Evolutionary conservation across 2,113 vertebrate species (phyloP).

Genomic region (Nymphicus hollandicus): DNA sequence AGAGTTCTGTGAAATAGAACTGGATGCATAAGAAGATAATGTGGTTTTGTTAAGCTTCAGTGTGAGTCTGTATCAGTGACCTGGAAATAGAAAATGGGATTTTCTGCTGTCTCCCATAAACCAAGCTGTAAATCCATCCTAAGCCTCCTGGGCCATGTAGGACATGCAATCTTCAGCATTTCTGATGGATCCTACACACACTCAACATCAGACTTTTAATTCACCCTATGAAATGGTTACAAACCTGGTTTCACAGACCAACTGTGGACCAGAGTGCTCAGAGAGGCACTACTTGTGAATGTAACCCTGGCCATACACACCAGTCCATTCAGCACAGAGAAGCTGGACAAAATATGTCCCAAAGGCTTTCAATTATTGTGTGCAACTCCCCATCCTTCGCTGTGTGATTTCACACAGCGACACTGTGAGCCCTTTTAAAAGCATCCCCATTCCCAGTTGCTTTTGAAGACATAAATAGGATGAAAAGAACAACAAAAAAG

Average conservation of each 20-base stretch:
- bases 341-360: neutral
- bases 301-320: neutral
- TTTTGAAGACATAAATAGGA: neutral
- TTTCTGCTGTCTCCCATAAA: neutral
- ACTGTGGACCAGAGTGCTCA: neutral
- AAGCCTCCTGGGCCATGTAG: neutral
- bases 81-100: conserved; percentile 18
- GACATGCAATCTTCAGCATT: neutral
- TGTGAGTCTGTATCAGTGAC: neutral
- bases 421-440: neutral
- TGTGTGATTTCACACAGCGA: neutral
- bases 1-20: neutral
- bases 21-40: neutral
- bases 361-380: neutral
- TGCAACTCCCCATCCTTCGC: neutral
- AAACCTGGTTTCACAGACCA: neutral
- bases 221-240: neutral
- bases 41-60: neutral
- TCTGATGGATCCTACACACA: neutral
- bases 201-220: neutral
- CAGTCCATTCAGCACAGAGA: neutral
- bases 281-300: neutral
- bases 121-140: neutral
- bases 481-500: neutral
- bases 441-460: neutral